Evolutionary conservation across 2,888 invertebrate genomes (phyloP), one percentile per base, ranked within the genome.

Genomic region (Agrochola lychnidis): DNA sequence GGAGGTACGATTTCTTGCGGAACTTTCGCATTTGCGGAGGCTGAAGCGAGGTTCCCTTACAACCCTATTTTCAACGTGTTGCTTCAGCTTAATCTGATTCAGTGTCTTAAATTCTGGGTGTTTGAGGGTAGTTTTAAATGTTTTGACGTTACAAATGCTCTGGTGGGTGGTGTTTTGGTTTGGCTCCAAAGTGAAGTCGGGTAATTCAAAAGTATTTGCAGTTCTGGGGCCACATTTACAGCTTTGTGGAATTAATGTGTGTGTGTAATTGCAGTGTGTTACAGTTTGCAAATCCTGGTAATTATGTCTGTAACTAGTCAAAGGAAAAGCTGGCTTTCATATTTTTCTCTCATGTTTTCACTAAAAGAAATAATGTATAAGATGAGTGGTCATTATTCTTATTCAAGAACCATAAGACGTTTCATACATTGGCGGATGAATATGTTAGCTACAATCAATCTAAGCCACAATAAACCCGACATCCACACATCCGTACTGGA

Each of bases 401-500:
- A 76, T 70, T 73, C 72, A 67, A 22, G 16, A 53, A 9, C 53
- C 66, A 59, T 14, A 57, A 19, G 62, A 57, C 69, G 53, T 66
- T 66, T 69, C 57, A 25, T 70, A 56, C 66, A 70, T 53, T 73
- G 48, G 16, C 16, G n/a, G 67, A 77, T 70, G 77, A 81, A 82
- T 77, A 82, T 76, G 79, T 76, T 73, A 71, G 79, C 69, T 40
- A 76, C 79, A 75, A 87, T 86, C 87, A 79, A 87, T 87, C 82
- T 78, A 45, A 76, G 66, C 59, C 77, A 84, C 81, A 85, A 82
- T 76, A 85, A 81, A 87, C 82, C 76, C 63, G 74, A 72, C 74
- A 79, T 73, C 78, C 82, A 72, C 80, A 77, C 77, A 78, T 76
- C 77, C 64, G 48, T 81, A 68, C 68, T 71, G 78, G 80, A 87